A percentile compares a stretch with the other conserved stretches of the same genome.
phyloP scores from a whole-genome alignment of 2,888 invertebrate genomes.

The Crossocerus cetratus region DNA sequence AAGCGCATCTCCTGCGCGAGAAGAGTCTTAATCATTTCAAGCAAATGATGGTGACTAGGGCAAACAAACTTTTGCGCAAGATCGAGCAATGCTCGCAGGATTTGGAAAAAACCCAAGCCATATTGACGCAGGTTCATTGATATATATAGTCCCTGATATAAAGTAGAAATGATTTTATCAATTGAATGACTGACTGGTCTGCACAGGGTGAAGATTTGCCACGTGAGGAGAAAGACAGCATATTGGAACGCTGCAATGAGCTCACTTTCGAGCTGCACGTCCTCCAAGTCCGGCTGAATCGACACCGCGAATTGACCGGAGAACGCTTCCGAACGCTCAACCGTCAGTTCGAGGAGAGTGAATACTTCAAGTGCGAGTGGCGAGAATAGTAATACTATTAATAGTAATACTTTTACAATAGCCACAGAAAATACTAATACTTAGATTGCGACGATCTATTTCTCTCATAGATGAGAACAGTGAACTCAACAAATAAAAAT shows the following conservation, averaged over 20 bases:
- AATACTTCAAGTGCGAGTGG: conserved; percentile 6
- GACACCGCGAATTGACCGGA: conserved; percentile 81
- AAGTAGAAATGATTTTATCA: conserved; percentile 7
- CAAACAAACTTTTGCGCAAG: conserved; percentile 82
- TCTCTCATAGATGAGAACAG: no score
- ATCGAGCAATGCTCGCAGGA: conserved; percentile 81
- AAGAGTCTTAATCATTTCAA: conserved; percentile 85
- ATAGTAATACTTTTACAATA: no score
- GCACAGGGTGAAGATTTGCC: conserved; percentile 77
- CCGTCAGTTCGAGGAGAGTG: conserved; percentile 47
- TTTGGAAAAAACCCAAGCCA: conserved; percentile 79
- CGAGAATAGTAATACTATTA: no score
- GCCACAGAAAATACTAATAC: no score
- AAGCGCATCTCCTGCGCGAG: conserved; percentile 78
- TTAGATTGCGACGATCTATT: no score
- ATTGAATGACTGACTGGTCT: conserved; percentile 12
- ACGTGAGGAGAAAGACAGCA: conserved; percentile 81
- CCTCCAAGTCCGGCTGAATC: conserved; percentile 81
- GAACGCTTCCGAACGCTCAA: conserved; percentile 76
- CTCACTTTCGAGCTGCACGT: conserved; percentile 78
- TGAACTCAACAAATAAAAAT: no score
- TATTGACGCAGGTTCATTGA: conserved; percentile 78
- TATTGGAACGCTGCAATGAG: conserved; percentile 79
- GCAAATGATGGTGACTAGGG: conserved; percentile 80
- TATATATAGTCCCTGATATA: background rate